Conservation (phyloP, 2,113 vertebrate genomes). For the Strix uralensis region DNA sequence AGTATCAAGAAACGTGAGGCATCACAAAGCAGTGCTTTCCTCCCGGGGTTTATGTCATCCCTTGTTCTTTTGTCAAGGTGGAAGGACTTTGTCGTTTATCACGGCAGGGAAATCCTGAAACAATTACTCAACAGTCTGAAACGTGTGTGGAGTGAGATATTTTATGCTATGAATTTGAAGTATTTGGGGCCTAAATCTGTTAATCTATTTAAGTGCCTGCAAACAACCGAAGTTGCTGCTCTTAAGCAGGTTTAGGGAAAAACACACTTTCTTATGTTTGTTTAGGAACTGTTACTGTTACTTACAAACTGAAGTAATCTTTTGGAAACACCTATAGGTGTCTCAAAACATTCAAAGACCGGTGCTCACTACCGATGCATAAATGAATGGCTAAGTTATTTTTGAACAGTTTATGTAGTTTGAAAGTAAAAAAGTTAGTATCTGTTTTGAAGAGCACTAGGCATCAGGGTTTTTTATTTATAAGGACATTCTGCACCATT, state of each 20-base stretch:
- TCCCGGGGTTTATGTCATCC: background rate
- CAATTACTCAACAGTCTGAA: background rate
- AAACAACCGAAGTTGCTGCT: background rate
- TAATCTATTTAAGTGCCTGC: background rate
- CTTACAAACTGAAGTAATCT: background rate
- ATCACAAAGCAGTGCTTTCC: background rate
- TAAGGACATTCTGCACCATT: background rate
- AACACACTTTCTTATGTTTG: background rate
- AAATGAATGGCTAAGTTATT: background rate
- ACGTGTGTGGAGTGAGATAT: background rate
- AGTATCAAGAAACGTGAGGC: background rate
- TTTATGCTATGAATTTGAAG: background rate
- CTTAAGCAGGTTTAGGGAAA: background rate
- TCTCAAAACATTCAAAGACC: background rate
- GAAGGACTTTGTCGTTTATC: background rate
- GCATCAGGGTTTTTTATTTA: fast-evolving
- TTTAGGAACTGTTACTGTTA: background rate
- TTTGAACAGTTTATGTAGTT: background rate
- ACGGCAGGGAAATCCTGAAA: background rate
- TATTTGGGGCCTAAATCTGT: background rate
- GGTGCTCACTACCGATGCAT: background rate
- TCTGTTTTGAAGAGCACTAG: background rate
- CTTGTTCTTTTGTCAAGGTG: background rate
- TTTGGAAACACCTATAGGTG: background rate
- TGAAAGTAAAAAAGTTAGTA: background rate